Percentiles rank a stretch among this genome's conserved stretches.
phyloP scores from a whole-genome alignment of 2,888 invertebrate species.

The Stegana nigrithorax region DNA sequence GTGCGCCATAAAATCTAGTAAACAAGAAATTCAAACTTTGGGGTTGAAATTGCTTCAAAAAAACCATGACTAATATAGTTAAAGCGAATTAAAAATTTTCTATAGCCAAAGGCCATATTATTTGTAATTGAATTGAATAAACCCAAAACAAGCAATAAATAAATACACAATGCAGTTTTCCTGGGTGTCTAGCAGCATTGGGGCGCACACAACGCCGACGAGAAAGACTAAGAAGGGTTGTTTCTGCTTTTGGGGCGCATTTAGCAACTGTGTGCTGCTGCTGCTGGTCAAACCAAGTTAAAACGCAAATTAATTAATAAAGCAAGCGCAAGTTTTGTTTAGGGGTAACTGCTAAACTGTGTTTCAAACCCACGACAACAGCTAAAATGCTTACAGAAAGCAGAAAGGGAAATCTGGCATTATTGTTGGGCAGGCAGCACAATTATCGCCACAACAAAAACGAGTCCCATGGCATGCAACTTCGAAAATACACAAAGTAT shows the following conservation, averaged over 20 bases:
- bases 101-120: neutral
- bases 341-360: neutral
- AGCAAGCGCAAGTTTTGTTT: neutral
- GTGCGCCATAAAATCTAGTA: no score
- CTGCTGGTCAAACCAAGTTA: slow-evolving; percentile 3
- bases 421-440: no score
- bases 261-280: neutral
- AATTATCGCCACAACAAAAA: no score
- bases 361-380: neutral
- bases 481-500: no score
- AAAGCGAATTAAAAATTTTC: neutral
- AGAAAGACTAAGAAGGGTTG: slow-evolving; percentile 8
- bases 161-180: neutral
- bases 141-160: neutral
- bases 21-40: neutral
- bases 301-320: slow-evolving; percentile 13
- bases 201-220: neutral
- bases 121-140: neutral
- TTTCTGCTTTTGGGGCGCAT: neutral
- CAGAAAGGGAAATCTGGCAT: neutral
- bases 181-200: neutral
- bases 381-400: neutral
- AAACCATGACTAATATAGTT: neutral
- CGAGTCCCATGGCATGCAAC: no score
- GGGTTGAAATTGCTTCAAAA: neutral